phyloP scores from a whole-genome alignment of 2,888 invertebrate species.

The Pterostichus niger region DNA sequence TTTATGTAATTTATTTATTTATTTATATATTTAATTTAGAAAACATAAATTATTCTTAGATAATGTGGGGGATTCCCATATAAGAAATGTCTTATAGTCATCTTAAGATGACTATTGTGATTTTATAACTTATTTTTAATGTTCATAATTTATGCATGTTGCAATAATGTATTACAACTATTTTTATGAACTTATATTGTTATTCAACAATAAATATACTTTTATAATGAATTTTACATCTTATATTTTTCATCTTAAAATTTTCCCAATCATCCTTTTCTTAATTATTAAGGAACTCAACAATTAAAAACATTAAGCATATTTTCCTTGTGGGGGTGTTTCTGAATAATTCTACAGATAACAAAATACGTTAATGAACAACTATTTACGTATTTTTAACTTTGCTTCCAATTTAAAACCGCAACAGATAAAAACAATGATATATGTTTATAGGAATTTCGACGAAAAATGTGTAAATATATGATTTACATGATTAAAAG shows the following conservation, averaged over 20 bases:
- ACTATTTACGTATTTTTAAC: slow-evolving; percentile 34
- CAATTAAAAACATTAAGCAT: not conserved
- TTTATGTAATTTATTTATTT: slow-evolving; percentile 12
- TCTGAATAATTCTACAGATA: slow-evolving; percentile 33
- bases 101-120: not conserved
- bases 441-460: slow-evolving; percentile 36
- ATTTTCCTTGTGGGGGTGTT: slow-evolving; percentile 46
- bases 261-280: not conserved
- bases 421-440: slow-evolving; percentile 2
- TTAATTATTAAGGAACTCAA: too few species aligned
- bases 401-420: slow-evolving; percentile 28
- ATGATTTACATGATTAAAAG: slow-evolving; percentile 24
- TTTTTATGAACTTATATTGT: not conserved
- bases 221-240: not conserved
- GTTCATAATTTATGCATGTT: too few species aligned
- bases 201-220: slow-evolving; percentile 4
- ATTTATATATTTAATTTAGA: not conserved
- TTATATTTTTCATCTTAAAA: not conserved
- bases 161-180: too few species aligned
- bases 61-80: too few species aligned
- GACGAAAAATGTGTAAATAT: not conserved
- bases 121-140: not conserved
- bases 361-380: slow-evolving; percentile 15
- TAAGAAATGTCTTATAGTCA: too few species aligned
- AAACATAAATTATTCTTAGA: too few species aligned